Conservation (phyloP, 92 coral and sea anemone genomes). For the Bergia puertoricense region DNA sequence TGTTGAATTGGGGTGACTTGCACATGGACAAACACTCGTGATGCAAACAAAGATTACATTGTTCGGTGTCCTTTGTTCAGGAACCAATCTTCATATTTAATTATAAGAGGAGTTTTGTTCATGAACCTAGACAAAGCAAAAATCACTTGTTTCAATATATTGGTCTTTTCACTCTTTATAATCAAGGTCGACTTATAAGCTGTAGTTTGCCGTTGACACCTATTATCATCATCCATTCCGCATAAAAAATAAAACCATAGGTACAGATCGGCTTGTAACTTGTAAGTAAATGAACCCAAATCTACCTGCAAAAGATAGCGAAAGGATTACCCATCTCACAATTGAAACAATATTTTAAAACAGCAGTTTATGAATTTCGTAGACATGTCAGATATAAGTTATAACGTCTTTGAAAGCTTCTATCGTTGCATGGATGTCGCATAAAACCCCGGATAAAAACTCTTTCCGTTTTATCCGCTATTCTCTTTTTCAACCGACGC, state of each 20-base stretch:
- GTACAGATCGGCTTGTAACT: neutral
- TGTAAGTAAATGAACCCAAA: too few relatives aligned
- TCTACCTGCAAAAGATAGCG: neutral
- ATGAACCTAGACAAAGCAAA: conserved; percentile 18
- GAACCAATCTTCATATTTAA: conserved; percentile 39
- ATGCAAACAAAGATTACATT: conserved; percentile 32
- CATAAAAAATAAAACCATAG: neutral
- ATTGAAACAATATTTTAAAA: too few relatives aligned
- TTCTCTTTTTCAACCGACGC: too few relatives aligned
- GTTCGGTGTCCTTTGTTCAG: conserved; percentile 35
- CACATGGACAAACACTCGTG: conserved; percentile 46
- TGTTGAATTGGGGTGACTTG: conserved; percentile 19
- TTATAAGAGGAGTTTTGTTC: conserved; percentile 28
- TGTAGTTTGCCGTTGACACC: conserved; percentile 9
- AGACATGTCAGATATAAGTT: too few relatives aligned
- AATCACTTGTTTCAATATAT: conserved; percentile 19
- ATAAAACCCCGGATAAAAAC: too few relatives aligned
- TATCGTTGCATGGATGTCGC: too few relatives aligned
- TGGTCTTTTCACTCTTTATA: conserved; percentile 12
- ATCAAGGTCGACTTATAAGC: conserved; percentile 3
- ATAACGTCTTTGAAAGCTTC: too few relatives aligned
- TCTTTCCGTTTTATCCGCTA: too few relatives aligned
- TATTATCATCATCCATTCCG: neutral
- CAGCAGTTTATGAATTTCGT: too few relatives aligned
- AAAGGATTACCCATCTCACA: too few relatives aligned